A percentile compares a stretch with the other conserved stretches of the same genome.
phyloP scores from a whole-genome alignment of 2,888 invertebrate genomes.

The Drosophila sordidapex region DNA sequence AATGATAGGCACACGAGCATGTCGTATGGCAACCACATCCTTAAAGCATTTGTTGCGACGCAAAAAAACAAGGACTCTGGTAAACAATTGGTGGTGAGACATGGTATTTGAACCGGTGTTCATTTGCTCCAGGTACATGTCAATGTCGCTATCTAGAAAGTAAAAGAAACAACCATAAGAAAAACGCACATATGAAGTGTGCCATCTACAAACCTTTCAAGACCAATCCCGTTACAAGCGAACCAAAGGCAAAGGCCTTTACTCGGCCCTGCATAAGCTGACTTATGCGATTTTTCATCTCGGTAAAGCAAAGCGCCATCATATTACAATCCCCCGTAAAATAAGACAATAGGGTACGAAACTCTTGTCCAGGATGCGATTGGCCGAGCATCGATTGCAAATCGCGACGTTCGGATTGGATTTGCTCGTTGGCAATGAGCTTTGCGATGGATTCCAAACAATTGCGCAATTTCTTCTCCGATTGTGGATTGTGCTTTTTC shows the following conservation, averaged over 20 bases:
- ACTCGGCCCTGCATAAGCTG: constrained; percentile 68
- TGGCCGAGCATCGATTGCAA: constrained; percentile 49
- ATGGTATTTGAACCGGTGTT: constrained; percentile 4
- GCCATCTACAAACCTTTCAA: constrained; percentile 85
- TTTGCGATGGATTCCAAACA: constrained; percentile 59
- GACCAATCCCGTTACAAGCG: constrained; percentile 89
- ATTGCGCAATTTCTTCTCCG: constrained; percentile 59
- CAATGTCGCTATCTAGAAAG: constrained; percentile 88
- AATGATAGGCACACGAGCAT: constrained; percentile 92
- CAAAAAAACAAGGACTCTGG: constrained; percentile 84
- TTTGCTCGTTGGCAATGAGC: constrained; percentile 52
- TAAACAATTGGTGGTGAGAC: constrained; percentile 73
- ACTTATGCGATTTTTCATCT: constrained; percentile 64
- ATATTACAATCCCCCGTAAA: constrained; percentile 58
- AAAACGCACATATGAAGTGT: not conserved
- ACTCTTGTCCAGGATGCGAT: constrained; percentile 52
- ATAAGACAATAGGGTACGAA: constrained; percentile 62
- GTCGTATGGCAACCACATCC: constrained; percentile 88
- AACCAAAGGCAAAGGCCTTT: constrained; percentile 88
- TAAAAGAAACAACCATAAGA: not conserved
- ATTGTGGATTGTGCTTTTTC: constrained; percentile 61
- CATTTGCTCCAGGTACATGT: constrained; percentile 87
- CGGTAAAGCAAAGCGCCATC: constrained; percentile 59
- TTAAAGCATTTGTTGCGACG: constrained; percentile 85
- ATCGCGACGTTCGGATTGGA: constrained; percentile 48